Evolutionary conservation across 2,888 invertebrate genomes (phyloP), one percentile per base, ranked within the genome.

Genomic region (Ormyrus rosae): DNA sequence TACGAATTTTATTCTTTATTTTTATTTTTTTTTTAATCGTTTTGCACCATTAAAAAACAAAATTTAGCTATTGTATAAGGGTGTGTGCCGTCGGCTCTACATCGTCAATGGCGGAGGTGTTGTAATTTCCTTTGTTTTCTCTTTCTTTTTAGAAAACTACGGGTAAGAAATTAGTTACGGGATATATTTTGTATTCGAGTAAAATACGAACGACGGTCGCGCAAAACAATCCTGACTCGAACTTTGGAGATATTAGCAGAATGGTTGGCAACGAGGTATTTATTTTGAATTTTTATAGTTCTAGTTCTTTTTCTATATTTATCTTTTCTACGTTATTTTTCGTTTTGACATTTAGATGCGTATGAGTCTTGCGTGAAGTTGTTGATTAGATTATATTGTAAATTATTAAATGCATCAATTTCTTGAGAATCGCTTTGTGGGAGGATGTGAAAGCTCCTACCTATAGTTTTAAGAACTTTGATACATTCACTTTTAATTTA

Each of bases 161-260:
- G 88, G 94, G 94, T 85, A 96, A 96, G 92, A 95, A 96, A 91
- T 93, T 96, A 83, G 96, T 96, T 86, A 99, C 98, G 81, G 99
- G 99, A 8, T 99, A 99, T 92, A 99, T 99, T 85, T 93, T 99
- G 81, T 99, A 98, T 92, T 98, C 99, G 61, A 96, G 98, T 88
- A 99, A 99, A 92, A 96, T 98, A 68, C 94, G 99, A 76, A 97
- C 98, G 91, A 94, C 95, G 74, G 96, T 99, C 84, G 96, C 97
- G 83, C 96, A 96, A 85, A 97, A 96, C 89, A 98, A 99, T 92
- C 99, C 99, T 0, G 98, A 97, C 81, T 95, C 96, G 76, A 95
- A 96, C 5, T 99, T 99, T 91, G 99, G 99, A 88, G 94, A 96
- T 92, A 94, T 94, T 86, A 94, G 94, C 90, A 92, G 94, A 86